These are phyloP conservation scores for Sula dactylatra DNA, from an alignment of 2,113 vertebrate genomes.

Conservation along the genomic window DNA sequence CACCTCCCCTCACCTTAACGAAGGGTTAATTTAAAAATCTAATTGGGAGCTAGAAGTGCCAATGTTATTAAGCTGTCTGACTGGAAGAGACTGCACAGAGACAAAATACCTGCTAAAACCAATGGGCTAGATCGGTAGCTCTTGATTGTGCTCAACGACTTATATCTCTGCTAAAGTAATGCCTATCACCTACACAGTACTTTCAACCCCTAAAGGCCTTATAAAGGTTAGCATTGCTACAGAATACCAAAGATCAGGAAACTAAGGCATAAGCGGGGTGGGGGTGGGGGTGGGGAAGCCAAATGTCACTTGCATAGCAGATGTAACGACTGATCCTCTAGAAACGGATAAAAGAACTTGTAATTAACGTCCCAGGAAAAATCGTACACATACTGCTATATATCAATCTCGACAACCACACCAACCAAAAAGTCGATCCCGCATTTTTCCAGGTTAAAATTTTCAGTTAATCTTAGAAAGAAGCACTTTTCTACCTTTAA, in stretches of 20 bases:
- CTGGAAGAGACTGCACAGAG: background rate
- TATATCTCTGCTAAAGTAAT: background rate
- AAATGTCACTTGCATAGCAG: background rate
- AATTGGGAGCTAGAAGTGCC: background rate
- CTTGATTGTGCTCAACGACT: background rate
- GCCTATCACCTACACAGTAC: too few relatives aligned
- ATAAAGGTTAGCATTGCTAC: background rate
- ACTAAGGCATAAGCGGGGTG: too few relatives aligned
- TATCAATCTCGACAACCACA: background rate
- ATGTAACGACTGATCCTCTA: background rate
- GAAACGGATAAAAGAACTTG: background rate
- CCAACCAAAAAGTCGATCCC: rapidly evolving
- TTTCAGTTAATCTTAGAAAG: background rate
- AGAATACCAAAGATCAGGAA: background rate
- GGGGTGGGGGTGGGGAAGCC: too few relatives aligned
- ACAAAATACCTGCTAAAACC: constrained; percentile 7
- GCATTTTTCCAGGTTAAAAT: background rate
- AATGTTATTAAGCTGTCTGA: background rate
- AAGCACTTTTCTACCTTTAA: background rate
- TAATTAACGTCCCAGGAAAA: background rate
- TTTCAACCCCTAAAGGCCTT: background rate
- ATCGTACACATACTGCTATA: background rate
- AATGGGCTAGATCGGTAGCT: background rate
- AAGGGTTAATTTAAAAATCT: constrained; percentile 9
- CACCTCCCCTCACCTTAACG: background rate